Base-by-base conservation (phyloP, 2,797 vertebrate species). In the Neostethus bicornis region DNA sequence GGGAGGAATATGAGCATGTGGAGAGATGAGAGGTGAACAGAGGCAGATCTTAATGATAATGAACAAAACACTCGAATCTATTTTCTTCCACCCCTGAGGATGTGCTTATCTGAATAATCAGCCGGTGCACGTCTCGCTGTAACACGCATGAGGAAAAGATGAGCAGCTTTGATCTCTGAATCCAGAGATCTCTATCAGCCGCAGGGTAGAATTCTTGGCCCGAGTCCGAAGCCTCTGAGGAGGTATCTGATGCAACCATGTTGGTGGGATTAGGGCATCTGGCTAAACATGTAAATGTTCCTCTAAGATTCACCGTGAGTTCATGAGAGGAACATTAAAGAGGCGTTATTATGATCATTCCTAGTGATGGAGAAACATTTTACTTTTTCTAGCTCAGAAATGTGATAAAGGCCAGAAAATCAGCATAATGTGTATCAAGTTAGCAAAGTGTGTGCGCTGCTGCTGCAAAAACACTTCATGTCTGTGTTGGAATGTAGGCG, bases 21-120 rank as follows among this genome's bases (percentile, higher is more conserved):
- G 83, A 87, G 83, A 77, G 80, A 77, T 25, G 65, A 76, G 68
- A 81, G 79, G 80, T 77, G 75, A 85, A 70, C 71, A 56, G 81
- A 85, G 85, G 69, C 78, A 66, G 83, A 88, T 86, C 87, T 85
- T 84, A 86, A 85, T 77, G 86, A 90, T 90, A 86, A 90, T 89
- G 87, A 92, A 90, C 83, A 86, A 84, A 89, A 89, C 83, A 87
- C 80, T 77, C 70, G 58, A 85, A 83, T 85, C 72, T 80, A 85
- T 89, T 87, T 77, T 71, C 80, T 55, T 73, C 73, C 69, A 58
- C 66, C 79, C 82, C 58, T 3, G 73, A 87, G 89, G 82, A 82
- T 60, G 62, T 67, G 82, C 83, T 88, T 83, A 89, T 90, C 80
- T 54, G 81, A 80, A 80, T 90, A 87, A 90, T 91, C 85, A 77